Conservation (phyloP, 2,113 vertebrate genomes). For the Pachypanchax playfairii region DNA sequence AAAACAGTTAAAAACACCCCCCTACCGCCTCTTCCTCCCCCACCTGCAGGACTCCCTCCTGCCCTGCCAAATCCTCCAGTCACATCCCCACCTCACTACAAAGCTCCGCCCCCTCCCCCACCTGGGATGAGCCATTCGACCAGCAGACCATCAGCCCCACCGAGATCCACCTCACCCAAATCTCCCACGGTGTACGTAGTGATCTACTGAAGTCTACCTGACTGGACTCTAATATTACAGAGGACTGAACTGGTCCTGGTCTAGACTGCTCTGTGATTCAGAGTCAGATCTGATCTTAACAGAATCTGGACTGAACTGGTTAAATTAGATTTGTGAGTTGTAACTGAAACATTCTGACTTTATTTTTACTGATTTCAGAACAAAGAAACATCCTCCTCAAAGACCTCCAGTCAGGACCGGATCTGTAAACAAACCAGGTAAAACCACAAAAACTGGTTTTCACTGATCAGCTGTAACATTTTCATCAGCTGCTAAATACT, state of each 20-base stretch:
- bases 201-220: background rate
- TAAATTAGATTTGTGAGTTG: background rate
- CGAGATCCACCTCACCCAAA: slow-evolving; percentile 34
- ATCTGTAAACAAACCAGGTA: slow-evolving; percentile 75
- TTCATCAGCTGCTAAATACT: too few species aligned
- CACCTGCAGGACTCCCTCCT: slow-evolving; percentile 20
- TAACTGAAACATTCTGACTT: background rate
- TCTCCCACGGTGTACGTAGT: slow-evolving; percentile 45
- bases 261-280: background rate
- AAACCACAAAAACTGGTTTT: slow-evolving; percentile 1
- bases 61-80: slow-evolving; percentile 5
- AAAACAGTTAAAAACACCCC: slow-evolving; percentile 39
- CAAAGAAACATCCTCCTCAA: slow-evolving; percentile 74
- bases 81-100: slow-evolving; percentile 24
- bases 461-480: background rate
- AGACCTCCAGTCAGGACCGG: slow-evolving; percentile 70
- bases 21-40: slow-evolving; percentile 61
- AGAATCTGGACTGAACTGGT: background rate
- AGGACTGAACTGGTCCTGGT: too few species aligned
- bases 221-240: too few species aligned
- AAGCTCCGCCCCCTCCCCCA: slow-evolving; percentile 45
- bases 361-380: slow-evolving; percentile 68
- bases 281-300: background rate
- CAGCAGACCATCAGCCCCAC: slow-evolving; percentile 25
- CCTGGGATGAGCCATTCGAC: slow-evolving; percentile 41